Percentiles rank a stretch among this genome's conserved stretches.
Conservation (phyloP, 2,888 invertebrate species). For the Dryadula phaetusa region DNA sequence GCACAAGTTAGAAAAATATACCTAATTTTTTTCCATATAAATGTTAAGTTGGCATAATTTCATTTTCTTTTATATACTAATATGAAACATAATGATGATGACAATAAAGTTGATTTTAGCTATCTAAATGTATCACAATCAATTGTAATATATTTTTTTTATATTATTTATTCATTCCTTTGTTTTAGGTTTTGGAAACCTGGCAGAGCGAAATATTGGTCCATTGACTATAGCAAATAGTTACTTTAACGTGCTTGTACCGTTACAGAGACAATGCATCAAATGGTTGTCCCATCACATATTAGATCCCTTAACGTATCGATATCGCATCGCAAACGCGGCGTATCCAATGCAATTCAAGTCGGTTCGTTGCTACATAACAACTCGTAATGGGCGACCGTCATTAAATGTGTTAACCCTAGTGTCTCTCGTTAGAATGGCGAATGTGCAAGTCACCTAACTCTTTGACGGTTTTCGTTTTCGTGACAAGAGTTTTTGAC, state of each 20-base stretch:
- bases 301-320: constrained; percentile 30
- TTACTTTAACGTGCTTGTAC: neutral
- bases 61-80: no score
- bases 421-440: constrained; percentile 63
- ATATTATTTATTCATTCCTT: no score
- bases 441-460: constrained; percentile 75
- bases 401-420: constrained; percentile 82
- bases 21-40: no score
- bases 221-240: neutral
- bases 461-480: constrained; percentile 37
- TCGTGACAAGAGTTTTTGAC: constrained; percentile 29
- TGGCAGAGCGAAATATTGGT: neutral
- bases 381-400: constrained; percentile 75
- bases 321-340: constrained; percentile 50
- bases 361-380: constrained; percentile 80
- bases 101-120: no score
- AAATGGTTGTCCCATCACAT: constrained; percentile 6
- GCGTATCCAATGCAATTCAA: constrained; percentile 76
- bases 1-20: no score
- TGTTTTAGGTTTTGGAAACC: neutral
- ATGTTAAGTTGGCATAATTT: no score
- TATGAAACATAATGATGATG: no score
- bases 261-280: constrained; percentile 16
- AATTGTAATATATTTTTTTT: no score
- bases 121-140: no score